phyloP scores from a whole-genome alignment of 2,888 invertebrate species.

The Pyrocoelia pectoralis region DNA sequence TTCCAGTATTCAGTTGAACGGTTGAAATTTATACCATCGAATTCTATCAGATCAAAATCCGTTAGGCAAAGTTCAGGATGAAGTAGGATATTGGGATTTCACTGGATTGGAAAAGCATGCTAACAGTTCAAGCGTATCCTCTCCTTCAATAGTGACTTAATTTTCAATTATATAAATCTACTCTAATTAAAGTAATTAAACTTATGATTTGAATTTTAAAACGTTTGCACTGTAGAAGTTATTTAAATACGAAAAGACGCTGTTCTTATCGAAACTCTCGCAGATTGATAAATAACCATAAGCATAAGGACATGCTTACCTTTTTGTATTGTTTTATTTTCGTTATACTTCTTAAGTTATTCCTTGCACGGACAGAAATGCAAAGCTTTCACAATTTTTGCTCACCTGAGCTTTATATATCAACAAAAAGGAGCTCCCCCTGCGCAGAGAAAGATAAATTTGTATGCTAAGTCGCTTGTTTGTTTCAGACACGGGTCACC shows the following conservation, averaged over 20 bases:
- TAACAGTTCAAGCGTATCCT: slow-evolving; percentile 14
- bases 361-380: background rate
- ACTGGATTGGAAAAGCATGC: slow-evolving; percentile 5
- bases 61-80: slow-evolving; percentile 11
- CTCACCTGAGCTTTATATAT: slow-evolving; percentile 12
- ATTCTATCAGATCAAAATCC: slow-evolving; percentile 19
- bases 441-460: slow-evolving; percentile 38
- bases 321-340: no score
- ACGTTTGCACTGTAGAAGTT: no score
- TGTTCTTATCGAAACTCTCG: no score
- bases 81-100: slow-evolving; percentile 15
- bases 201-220: no score
- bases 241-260: no score
- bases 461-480: slow-evolving; percentile 42
- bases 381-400: background rate
- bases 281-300: no score
- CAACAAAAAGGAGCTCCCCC: background rate
- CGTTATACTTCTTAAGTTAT: background rate
- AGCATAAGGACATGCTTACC: no score
- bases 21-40: slow-evolving; percentile 22
- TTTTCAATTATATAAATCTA: no score
- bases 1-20: slow-evolving; percentile 24
- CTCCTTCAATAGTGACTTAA: background rate
- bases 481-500: slow-evolving; percentile 41
- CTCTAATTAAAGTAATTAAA: no score